Evolutionary conservation across 2,797 vertebrate species (phyloP).

Genomic region (Furcifer pardalis): DNA sequence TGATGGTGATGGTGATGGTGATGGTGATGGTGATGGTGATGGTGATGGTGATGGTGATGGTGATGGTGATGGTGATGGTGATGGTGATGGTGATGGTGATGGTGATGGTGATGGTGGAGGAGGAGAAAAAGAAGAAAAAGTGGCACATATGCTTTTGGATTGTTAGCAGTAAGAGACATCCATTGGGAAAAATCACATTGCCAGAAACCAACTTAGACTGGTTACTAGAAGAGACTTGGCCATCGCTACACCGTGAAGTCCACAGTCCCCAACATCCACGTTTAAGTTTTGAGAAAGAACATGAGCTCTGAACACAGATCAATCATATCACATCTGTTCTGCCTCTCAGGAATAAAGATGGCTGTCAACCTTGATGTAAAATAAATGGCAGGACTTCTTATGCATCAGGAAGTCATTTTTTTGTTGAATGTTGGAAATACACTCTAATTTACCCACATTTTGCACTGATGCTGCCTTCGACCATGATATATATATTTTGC

Average conservation of each 20-base stretch:
- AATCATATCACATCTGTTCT: background rate
- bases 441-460: conserved; percentile 33
- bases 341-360: background rate
- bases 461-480: conserved; percentile 30
- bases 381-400: conserved; percentile 1
- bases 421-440: background rate
- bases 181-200: too few species aligned
- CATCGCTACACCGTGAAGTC: background rate
- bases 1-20: too few species aligned
- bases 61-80: too few species aligned
- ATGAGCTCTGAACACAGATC: background rate
- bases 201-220: too few species aligned
- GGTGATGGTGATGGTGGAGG: too few species aligned
- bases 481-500: conserved; percentile 32
- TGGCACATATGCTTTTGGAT: too few species aligned
- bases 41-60: too few species aligned
- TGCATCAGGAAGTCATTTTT: background rate
- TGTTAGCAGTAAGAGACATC: too few species aligned
- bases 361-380: too few species aligned
- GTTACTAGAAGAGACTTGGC: background rate
- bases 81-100: too few species aligned
- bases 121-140: too few species aligned
- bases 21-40: too few species aligned
- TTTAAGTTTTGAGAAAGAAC: background rate
- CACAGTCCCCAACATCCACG: background rate